These are phyloP conservation scores for Apteryx owenii DNA, from an alignment of 2,113 vertebrate species.

Conservation along the genomic window DNA sequence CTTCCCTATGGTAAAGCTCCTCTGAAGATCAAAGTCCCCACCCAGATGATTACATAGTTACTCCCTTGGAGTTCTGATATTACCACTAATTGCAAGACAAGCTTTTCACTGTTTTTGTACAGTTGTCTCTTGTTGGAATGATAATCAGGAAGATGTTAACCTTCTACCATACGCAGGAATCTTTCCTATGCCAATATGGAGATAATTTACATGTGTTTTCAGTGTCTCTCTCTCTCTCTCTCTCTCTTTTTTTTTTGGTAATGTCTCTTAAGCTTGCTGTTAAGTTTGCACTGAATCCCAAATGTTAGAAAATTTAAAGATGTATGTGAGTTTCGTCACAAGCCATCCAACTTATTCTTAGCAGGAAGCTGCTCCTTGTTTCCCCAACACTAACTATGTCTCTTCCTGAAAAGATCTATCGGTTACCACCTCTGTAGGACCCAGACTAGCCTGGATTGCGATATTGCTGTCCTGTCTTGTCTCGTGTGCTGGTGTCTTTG, in stretches of 20 bases:
- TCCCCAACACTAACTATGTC: not conserved
- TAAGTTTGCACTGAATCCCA: not conserved
- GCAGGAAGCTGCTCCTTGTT: not conserved
- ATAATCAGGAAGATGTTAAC: not conserved
- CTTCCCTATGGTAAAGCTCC: not conserved
- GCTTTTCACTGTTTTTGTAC: not conserved
- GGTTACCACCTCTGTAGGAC: too few species aligned
- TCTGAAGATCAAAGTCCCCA: not conserved
- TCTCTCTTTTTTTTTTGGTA: not conserved
- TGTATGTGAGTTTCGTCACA: not conserved
- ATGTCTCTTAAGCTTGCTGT: not conserved
- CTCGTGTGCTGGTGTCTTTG: not conserved
- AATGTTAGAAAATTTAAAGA: not conserved
- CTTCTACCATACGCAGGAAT: not conserved
- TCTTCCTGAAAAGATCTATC: not conserved
- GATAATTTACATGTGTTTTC: not conserved
- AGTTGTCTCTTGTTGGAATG: not conserved
- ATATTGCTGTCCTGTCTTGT: not conserved
- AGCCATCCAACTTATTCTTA: not conserved
- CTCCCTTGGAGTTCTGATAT: not conserved
- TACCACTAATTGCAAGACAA: not conserved
- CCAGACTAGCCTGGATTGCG: not conserved
- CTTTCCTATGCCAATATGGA: not conserved
- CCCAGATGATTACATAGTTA: not conserved
- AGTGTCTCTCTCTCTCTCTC: not conserved